These are phyloP conservation scores for Bostrychus sinensis DNA, from an alignment of 2,113 vertebrate species.

Conservation along the genomic window DNA sequence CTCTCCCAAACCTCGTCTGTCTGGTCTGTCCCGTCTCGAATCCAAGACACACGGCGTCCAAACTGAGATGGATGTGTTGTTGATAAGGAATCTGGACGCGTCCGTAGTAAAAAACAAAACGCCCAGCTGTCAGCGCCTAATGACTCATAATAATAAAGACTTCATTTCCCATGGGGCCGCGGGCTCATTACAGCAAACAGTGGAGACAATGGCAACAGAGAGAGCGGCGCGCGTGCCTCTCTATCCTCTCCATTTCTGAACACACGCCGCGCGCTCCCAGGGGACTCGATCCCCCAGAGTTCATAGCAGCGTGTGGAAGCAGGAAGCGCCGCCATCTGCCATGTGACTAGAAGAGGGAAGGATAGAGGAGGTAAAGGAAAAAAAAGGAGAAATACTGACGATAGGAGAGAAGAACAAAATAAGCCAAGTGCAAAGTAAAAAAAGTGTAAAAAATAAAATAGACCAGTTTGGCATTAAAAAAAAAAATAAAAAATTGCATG, in stretches of 20 bases:
- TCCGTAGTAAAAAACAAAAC: constrained; percentile 5
- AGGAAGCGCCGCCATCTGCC: constrained; percentile 66
- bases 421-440: too few relatives aligned
- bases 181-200: constrained; percentile 43
- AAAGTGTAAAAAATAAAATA: too few relatives aligned
- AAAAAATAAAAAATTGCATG: too few relatives aligned
- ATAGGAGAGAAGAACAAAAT: background rate
- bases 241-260: background rate
- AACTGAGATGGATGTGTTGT: background rate
- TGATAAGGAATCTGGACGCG: background rate
- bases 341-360: background rate
- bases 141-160: constrained; percentile 49
- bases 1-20: too few relatives aligned
- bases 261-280: constrained; percentile 34
- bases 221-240: constrained; percentile 14
- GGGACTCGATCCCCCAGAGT: constrained; percentile 64
- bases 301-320: constrained; percentile 61
- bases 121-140: constrained; percentile 42
- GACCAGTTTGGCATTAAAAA: too few relatives aligned
- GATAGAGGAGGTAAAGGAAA: background rate
- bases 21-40: background rate
- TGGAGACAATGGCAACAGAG: constrained; percentile 8
- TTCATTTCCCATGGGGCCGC: constrained; percentile 39
- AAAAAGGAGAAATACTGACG: background rate
- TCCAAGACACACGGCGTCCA: background rate